Evolutionary conservation across 2,888 invertebrate genomes (phyloP).

Genomic region (Tachystola acroxantha): DNA sequence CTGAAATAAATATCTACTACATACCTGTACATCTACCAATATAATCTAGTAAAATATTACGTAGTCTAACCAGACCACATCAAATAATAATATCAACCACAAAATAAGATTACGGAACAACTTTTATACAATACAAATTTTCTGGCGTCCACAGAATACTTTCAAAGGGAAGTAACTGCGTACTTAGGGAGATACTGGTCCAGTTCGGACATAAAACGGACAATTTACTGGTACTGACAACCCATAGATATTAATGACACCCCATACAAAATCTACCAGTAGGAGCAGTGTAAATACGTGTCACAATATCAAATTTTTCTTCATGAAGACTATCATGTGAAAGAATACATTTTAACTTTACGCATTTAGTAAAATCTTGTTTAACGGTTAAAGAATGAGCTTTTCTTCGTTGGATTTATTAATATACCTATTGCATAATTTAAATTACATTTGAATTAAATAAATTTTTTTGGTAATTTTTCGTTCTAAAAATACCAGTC

Average conservation of each 20-base stretch:
- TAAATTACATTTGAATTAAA: too few species aligned
- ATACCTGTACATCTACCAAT: too few species aligned
- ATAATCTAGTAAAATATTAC: too few species aligned
- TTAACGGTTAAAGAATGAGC: too few species aligned
- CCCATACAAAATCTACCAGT: conserved; percentile 6
- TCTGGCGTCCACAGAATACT: conserved; percentile 26
- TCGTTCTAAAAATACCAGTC: too few species aligned
- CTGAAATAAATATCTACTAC: too few species aligned
- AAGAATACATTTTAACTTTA: too few species aligned
- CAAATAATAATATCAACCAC: conserved; percentile 2
- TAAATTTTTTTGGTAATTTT: too few species aligned
- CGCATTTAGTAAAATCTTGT: too few species aligned
- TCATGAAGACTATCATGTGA: background rate
- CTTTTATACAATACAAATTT: conserved; percentile 28
- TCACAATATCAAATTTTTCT: background rate
- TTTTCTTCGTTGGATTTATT: too few species aligned
- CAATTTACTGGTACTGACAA: conserved; percentile 15
- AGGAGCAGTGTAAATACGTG: background rate
- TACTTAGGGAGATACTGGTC: conserved; percentile 18
- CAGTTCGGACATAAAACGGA: conserved; percentile 18
- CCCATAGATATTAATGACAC: conserved; percentile 13
- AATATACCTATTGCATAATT: too few species aligned
- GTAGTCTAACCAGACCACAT: too few species aligned
- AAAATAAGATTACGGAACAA: conserved; percentile 8
- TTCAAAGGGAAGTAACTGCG: conserved; percentile 20